Conservation (phyloP, 2,888 invertebrate genomes). For the Mimumesa dahlbomi region DNA sequence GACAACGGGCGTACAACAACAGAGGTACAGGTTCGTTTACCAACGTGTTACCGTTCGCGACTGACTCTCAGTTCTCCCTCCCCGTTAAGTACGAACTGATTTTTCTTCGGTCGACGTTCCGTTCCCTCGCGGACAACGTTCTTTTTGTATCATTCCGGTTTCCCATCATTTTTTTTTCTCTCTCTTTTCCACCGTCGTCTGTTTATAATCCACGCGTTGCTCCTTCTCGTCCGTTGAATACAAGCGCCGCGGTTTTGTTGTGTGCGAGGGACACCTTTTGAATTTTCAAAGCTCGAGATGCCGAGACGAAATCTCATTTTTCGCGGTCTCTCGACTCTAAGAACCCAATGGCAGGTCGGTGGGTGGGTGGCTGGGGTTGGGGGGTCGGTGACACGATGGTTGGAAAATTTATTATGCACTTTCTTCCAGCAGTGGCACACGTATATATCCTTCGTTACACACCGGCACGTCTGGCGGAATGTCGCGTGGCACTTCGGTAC, state of each 20-base stretch:
- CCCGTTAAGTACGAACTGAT: conserved; percentile 49
- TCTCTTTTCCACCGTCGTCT: not conserved
- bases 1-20: conserved; percentile 14
- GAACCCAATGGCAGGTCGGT: conserved; percentile 22
- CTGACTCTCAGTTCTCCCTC: conserved; percentile 15
- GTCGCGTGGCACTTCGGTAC: not conserved
- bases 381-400: too few species aligned
- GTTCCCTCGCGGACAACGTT: not conserved
- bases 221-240: not conserved
- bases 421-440: conserved; percentile 9
- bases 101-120: conserved; percentile 33
- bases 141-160: not conserved
- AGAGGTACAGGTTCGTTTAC: conserved; percentile 16
- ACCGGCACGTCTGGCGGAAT: not conserved
- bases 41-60: conserved; percentile 10
- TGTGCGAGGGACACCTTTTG: conserved; percentile 39
- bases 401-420: conserved; percentile 52
- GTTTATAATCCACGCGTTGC: not conserved
- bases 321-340: conserved; percentile 17
- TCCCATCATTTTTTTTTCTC: conserved; percentile 1
- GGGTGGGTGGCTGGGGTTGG: too few species aligned
- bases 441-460: conserved; percentile 1
- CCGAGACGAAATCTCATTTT: conserved; percentile 54
- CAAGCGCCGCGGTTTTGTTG: conserved; percentile 7
- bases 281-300: conserved; percentile 54